phyloP scores from a whole-genome alignment of 2,113 vertebrate genomes.

The Barnardius zonarius region DNA sequence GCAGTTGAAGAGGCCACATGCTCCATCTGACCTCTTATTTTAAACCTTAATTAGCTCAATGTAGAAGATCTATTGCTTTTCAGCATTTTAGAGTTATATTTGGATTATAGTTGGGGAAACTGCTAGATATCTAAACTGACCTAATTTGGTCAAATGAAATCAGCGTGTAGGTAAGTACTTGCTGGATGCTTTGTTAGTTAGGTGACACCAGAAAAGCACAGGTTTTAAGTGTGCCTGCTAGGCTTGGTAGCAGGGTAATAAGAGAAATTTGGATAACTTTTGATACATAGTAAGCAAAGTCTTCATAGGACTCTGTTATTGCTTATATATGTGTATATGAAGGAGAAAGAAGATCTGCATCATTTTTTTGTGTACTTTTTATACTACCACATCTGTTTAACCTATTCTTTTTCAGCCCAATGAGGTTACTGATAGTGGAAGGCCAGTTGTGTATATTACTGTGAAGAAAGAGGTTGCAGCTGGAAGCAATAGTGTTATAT shows the following conservation, averaged over 20 bases:
- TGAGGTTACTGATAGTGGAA: neutral
- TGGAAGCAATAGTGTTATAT: neutral
- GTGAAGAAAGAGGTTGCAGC: neutral
- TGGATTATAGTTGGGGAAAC: neutral
- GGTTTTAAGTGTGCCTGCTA: neutral
- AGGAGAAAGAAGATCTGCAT: neutral
- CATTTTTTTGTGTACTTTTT: neutral
- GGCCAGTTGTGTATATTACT: neutral
- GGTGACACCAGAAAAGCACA: neutral
- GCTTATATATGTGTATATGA: neutral
- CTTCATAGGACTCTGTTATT: neutral
- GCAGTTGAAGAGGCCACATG: neutral
- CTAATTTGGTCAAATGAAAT: neutral
- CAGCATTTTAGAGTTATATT: neutral
- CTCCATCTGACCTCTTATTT: neutral
- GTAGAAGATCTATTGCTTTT: neutral
- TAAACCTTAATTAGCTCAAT: neutral
- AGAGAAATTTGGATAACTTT: neutral
- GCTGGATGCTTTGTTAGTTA: neutral
- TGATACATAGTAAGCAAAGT: neutral
- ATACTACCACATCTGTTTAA: neutral
- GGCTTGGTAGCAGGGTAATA: neutral
- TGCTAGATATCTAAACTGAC: neutral
- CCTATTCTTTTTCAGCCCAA: neutral
- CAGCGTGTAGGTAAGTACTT: neutral